phyloP scores from a whole-genome alignment of 2,888 invertebrate species.

The Halocaridina rubra region DNA sequence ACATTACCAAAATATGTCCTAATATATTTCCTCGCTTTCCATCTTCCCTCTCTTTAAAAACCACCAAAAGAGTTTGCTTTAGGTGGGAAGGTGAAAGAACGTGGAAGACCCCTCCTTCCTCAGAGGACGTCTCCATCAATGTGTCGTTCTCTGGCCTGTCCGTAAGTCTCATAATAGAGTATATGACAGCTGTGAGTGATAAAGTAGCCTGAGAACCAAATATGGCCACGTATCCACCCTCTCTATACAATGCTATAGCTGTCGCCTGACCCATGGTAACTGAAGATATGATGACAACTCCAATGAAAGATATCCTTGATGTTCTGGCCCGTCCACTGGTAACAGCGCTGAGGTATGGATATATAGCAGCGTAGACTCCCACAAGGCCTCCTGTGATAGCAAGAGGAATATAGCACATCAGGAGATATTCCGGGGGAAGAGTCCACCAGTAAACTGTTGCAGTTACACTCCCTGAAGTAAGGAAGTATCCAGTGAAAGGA shows the following conservation, averaged over 20 bases:
- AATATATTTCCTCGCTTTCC: neutral
- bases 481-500: neutral
- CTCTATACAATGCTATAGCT: neutral
- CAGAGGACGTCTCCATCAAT: neutral
- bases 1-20: conserved; percentile 3
- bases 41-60: neutral
- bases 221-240: conserved; percentile 12
- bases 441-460: conserved; percentile 33
- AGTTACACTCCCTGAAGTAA: conserved; percentile 10
- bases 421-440: neutral
- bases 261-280: neutral
- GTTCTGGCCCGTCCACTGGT: conserved; percentile 2
- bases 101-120: neutral
- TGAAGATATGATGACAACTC: neutral
- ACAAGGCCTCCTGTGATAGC: conserved; percentile 17
- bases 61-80: neutral
- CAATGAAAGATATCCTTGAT: neutral
- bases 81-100: neutral
- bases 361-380: conserved; percentile 1
- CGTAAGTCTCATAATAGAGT: neutral
- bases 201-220: neutral
- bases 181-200: neutral
- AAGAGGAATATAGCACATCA: conserved; percentile 18
- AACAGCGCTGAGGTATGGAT: neutral
- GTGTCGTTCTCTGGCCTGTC: neutral